phyloP scores from a whole-genome alignment of 2,113 vertebrate species.

The Takifugu flavidus region DNA sequence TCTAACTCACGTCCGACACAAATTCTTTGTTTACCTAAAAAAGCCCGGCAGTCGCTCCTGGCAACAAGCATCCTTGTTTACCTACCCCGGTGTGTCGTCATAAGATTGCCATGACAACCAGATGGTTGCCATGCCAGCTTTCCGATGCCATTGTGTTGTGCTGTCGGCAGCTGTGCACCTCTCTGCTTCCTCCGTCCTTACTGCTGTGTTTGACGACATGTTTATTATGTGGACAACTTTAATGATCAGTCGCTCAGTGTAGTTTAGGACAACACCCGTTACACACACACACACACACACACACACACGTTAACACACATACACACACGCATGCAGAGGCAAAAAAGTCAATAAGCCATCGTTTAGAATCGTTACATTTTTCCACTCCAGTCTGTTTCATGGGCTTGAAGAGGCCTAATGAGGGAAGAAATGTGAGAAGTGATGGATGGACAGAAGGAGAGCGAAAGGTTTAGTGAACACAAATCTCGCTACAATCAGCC shows the following conservation, averaged over 20 bases:
- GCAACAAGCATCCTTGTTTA: slow-evolving; percentile 81
- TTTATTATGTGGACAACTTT: not conserved
- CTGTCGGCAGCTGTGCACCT: slow-evolving; percentile 37
- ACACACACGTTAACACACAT: no score
- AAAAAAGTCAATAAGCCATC: slow-evolving; percentile 11
- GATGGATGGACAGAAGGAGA: slow-evolving; percentile 57
- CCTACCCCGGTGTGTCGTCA: slow-evolving; percentile 80
- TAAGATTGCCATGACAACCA: slow-evolving; percentile 80
- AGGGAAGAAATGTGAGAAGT: slow-evolving; percentile 47
- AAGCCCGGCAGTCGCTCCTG: slow-evolving; percentile 68
- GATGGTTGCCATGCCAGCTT: slow-evolving; percentile 72
- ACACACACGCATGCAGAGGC: no score
- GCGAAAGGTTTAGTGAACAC: slow-evolving; percentile 62
- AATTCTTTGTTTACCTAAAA: slow-evolving; percentile 66
- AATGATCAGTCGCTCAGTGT: not conserved
- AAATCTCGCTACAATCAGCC: slow-evolving; percentile 67
- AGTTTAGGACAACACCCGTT: not conserved
- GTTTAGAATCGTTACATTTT: slow-evolving; percentile 22
- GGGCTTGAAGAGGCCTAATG: slow-evolving; percentile 50
- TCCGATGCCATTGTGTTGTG: slow-evolving; percentile 66
- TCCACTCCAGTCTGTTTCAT: slow-evolving; percentile 34
- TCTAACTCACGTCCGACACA: slow-evolving; percentile 5
- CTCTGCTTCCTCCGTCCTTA: slow-evolving; percentile 17
- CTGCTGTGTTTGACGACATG: not conserved
- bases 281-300: slow-evolving; percentile 3